Base-by-base conservation (phyloP, 2,888 invertebrate species). In the Aporophyla lueneburgensis region DNA sequence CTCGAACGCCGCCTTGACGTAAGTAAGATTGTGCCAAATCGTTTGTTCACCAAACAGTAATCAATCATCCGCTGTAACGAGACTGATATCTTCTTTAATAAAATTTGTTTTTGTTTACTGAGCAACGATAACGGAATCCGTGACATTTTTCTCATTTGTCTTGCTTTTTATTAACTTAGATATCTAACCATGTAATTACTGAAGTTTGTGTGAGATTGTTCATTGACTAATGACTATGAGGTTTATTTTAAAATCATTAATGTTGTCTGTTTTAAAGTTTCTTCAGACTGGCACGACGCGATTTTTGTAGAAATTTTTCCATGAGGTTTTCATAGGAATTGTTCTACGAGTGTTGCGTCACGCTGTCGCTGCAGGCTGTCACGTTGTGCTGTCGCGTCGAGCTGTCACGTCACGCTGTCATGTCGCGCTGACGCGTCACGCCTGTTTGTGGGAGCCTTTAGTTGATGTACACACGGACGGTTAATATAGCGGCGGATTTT, bases 31-130 rank as follows among this genome's bases (percentile, higher is more conserved):
- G 90, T 91, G 90, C 89, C 88, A 88, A 90, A 91, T 90, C 91
- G 93, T 93, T 94, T 93, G 90, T 92, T 93, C 89, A 90, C 86
- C 91, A 91, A 94, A 94, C 92, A 94, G 90, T 92, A 93, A 95
- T 95, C 94, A 94, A 94, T 95, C 93, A 93, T 89, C 87, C 83
- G 74, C 81, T 78, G 83, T 88, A 88, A 89, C 88, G 78, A 80
- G 68, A 86, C 83, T 74, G 74, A 84, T 88, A 89, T 76, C 74
- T 89, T 77, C 76, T 61, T 78, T 88, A 89, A 88, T 89, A 89
- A 87, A 87, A 89, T 90, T 88, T 86, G 80, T 87, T 89, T 85
- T 81, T 76, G 68, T 83, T 87, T 87, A 79, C 76, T 74, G 71
- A 76, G 33, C 67, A 74, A 70, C 40, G 76, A 80, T 81, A 85